Evolutionary conservation across 2,113 vertebrate species (phyloP).

Genomic region (Smithornis capensis): DNA sequence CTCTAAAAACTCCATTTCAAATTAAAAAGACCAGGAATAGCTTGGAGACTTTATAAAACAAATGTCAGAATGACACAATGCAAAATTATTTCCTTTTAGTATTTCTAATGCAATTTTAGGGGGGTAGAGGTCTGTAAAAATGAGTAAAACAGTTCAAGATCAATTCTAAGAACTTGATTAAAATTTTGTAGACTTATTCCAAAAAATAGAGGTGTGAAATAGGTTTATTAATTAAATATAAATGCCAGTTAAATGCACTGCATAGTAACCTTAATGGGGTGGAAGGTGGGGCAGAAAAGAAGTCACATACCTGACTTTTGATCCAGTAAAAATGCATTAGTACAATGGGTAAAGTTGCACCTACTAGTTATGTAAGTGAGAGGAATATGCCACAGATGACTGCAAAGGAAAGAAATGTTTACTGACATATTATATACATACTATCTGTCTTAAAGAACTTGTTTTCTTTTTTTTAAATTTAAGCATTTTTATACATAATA

Average conservation of each 20-base stretch:
- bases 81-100: neutral
- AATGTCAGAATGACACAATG: neutral
- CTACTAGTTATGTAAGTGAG: constrained; percentile 84
- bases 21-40: constrained; percentile 11
- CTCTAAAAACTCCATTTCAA: neutral
- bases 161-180: neutral
- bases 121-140: neutral
- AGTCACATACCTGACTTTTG: constrained; percentile 80
- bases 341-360: constrained; percentile 75
- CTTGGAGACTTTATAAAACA: neutral
- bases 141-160: neutral
- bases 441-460: neutral
- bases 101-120: neutral
- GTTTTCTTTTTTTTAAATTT: neutral
- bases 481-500: neutral
- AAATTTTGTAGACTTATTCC: neutral
- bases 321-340: constrained; percentile 76
- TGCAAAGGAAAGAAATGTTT: constrained; percentile 53
- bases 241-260: neutral
- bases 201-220: neutral
- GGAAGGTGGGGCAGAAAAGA: neutral
- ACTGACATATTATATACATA: neutral
- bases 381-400: constrained; percentile 89
- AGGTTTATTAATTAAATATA: neutral
- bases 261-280: neutral